Evolutionary conservation across 2,113 vertebrate genomes (phyloP).

Genomic region (Pseudorectes ferrugineus): DNA sequence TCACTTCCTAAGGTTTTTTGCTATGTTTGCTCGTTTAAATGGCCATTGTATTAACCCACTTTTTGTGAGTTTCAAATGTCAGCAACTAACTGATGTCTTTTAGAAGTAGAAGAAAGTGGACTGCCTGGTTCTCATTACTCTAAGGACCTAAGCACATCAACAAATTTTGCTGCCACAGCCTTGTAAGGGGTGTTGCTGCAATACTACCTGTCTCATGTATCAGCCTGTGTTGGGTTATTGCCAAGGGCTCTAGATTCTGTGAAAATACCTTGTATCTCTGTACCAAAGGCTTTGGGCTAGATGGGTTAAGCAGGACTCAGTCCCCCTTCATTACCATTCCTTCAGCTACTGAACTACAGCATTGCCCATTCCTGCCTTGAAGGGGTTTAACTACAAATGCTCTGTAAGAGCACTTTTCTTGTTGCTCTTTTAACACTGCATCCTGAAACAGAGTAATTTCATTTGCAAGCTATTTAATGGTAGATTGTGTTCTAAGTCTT

Average conservation of each 20-base stretch:
- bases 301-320: neutral
- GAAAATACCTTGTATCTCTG: neutral
- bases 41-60: constrained; percentile 26
- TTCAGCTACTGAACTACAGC: neutral
- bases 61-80: constrained; percentile 12
- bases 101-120: neutral
- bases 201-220: neutral
- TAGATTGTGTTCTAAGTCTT: neutral
- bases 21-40: constrained; percentile 51
- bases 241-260: neutral
- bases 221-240: neutral
- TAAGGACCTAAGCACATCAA: neutral
- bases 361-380: neutral
- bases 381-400: neutral
- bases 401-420: neutral
- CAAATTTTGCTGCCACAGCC: neutral
- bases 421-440: neutral
- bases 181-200: neutral
- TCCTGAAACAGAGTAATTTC: neutral
- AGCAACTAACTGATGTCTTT: neutral
- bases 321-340: neutral
- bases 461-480: neutral
- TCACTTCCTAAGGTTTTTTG: constrained; percentile 53
- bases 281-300: neutral
- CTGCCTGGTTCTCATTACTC: neutral